A percentile compares a stretch with the other conserved stretches of the same genome.
These are phyloP conservation scores for Thryonomys swinderianus DNA, from an alignment of 2,113 vertebrate species.

Conservation along the genomic window DNA sequence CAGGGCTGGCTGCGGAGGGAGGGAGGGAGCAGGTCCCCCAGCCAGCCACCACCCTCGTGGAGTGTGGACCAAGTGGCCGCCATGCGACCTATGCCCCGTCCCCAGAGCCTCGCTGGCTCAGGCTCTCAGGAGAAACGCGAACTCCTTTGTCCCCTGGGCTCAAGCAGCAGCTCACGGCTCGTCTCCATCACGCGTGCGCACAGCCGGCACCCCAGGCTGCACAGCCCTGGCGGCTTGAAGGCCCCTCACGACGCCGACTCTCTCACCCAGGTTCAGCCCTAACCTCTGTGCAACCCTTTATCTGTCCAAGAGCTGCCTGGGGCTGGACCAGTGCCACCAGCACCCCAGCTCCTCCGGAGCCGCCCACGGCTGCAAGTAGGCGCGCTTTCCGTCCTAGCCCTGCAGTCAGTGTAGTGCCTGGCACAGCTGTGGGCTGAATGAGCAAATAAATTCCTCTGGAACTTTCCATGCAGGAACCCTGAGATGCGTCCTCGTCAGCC, in stretches of 20 bases:
- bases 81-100: neutral
- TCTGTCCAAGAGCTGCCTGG: neutral
- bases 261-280: neutral
- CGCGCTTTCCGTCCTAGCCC: neutral
- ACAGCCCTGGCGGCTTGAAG: neutral
- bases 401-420: neutral
- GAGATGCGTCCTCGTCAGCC: neutral
- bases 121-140: neutral
- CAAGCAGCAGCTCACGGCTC: neutral
- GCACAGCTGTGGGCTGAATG: neutral
- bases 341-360: neutral
- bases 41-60: neutral
- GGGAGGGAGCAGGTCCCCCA: neutral
- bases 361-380: fast-evolving
- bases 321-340: neutral
- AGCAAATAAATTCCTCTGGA: neutral
- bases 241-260: no score
- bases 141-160: neutral
- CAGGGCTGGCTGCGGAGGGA: neutral
- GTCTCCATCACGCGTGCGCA: neutral
- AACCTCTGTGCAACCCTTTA: neutral
- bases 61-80: neutral
- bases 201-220: neutral
- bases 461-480: neutral
- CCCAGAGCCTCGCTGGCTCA: neutral